Evolutionary conservation across 2,113 vertebrate species (phyloP).

Genomic region (Aleadryas rufinucha): DNA sequence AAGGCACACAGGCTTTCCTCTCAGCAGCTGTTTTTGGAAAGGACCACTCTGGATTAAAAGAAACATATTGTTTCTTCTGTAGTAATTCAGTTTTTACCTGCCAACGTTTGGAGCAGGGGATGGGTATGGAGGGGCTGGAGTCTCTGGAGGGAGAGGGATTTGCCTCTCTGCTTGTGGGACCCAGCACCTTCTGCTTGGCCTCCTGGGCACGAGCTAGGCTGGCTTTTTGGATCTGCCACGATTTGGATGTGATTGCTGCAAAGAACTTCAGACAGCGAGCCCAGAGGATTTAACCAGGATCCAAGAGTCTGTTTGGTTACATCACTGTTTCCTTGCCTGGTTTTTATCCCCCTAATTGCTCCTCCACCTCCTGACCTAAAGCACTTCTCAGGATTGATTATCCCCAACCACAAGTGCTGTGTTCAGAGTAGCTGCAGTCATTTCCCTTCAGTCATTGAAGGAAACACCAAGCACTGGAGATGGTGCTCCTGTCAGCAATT

Average conservation of each 20-base stretch:
- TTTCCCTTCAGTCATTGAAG: neutral
- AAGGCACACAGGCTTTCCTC: neutral
- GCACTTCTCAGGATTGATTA: neutral
- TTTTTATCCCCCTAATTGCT: neutral
- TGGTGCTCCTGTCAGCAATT: neutral
- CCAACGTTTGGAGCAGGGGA: neutral
- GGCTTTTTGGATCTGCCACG: neutral
- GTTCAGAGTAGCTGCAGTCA: neutral
- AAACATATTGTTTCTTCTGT: neutral
- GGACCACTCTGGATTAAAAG: neutral
- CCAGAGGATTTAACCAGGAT: neutral
- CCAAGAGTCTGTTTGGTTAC: neutral
- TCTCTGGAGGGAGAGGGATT: neutral
- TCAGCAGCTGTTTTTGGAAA: neutral
- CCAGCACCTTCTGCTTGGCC: neutral
- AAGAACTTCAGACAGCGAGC: neutral
- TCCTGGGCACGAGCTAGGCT: neutral
- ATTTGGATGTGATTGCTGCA: neutral
- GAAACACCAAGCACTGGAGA: neutral
- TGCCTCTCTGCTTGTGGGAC: neutral
- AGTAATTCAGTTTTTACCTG: neutral
- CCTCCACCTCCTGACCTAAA: neutral
- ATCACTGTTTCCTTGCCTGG: neutral
- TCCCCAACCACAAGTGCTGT: neutral
- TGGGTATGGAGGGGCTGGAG: rapidly evolving